These are phyloP conservation scores for Peromyscus eremicus DNA, from an alignment of 2,797 vertebrate genomes.

Conservation along the genomic window DNA sequence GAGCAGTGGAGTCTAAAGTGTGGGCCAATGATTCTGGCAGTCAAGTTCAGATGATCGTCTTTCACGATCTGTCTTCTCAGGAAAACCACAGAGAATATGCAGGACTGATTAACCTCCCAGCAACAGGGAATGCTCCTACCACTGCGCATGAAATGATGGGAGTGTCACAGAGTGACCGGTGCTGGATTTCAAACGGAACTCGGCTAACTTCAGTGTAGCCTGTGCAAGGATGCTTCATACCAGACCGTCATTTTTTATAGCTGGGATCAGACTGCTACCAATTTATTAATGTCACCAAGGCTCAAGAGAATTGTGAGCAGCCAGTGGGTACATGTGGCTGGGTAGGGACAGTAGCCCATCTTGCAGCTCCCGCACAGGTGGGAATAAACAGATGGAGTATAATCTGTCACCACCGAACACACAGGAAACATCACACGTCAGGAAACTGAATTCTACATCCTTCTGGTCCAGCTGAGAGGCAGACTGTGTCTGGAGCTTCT, in stretches of 20 bases:
- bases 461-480: neutral
- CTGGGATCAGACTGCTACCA: neutral
- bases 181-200: slow-evolving; percentile 66
- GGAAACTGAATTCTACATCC: slow-evolving; percentile 37
- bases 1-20: slow-evolving; percentile 39
- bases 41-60: slow-evolving; percentile 65
- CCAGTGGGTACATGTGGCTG: neutral
- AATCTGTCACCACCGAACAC: neutral
- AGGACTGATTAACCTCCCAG: slow-evolving; percentile 58
- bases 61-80: slow-evolving; percentile 49
- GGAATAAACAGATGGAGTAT: slow-evolving; percentile 44
- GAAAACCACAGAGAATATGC: slow-evolving; percentile 43
- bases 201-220: neutral
- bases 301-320: neutral
- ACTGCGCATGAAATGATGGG: slow-evolving; percentile 50
- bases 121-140: slow-evolving; percentile 55
- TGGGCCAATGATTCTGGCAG: neutral
- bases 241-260: neutral
- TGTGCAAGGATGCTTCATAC: neutral
- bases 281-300: neutral
- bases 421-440: slow-evolving; percentile 53
- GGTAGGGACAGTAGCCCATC: neutral
- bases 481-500: fast-evolving
- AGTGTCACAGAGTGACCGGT: slow-evolving; percentile 45
- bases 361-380: neutral